phyloP scores from a whole-genome alignment of 2,113 vertebrate species.

The Nyctibius bracteatus region DNA sequence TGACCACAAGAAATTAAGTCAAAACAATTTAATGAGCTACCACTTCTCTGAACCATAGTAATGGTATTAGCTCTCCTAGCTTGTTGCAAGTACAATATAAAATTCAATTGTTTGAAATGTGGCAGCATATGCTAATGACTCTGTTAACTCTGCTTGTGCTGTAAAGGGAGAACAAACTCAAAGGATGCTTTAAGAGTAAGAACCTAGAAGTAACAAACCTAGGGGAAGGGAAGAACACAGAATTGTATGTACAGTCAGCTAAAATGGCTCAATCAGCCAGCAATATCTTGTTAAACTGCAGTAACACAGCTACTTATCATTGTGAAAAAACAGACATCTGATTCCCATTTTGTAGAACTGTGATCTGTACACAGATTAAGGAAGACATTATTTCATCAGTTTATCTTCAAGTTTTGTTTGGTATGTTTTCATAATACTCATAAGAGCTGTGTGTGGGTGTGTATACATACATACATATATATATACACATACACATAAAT shows the following conservation, averaged over 20 bases:
- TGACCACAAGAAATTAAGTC: not conserved
- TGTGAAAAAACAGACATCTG: not conserved
- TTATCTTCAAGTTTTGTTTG: not conserved
- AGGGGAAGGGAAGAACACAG: not conserved
- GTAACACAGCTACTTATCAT: not conserved
- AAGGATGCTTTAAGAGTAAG: not conserved
- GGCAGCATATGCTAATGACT: not conserved
- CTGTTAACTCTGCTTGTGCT: not conserved
- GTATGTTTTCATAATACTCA: not conserved
- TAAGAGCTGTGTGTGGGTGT: not conserved
- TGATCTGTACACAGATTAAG: not conserved
- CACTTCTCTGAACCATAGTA: not conserved
- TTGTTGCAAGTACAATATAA: not conserved
- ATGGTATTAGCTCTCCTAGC: not conserved
- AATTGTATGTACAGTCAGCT: not conserved
- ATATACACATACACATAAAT: not conserved
- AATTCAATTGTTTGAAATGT: not conserved
- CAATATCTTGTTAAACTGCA: accelerated
- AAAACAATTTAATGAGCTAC: not conserved
- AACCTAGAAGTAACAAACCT: not conserved
- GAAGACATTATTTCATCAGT: not conserved
- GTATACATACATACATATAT: not conserved
- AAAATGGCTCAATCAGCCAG: not conserved
- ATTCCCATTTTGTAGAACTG: not conserved
- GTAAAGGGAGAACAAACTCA: not conserved